A percentile compares a stretch with the other conserved stretches of the same genome.
Evolutionary conservation across 1,140 invertebrate genomes (phyloP).

Genomic region (Drosophila littoralis): DNA sequence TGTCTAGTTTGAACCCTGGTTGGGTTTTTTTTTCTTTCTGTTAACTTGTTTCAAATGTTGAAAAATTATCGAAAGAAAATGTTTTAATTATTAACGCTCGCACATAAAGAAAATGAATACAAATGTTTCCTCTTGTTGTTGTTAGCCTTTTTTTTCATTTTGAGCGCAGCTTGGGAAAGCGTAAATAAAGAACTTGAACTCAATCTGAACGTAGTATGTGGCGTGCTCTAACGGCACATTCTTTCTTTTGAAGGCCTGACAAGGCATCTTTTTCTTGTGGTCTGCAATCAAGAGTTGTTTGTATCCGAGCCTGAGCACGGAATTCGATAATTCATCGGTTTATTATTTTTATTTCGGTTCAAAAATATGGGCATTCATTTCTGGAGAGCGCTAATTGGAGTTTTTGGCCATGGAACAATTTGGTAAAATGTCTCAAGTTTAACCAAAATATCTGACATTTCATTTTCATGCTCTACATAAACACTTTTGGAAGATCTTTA

Average conservation of each 20-base stretch:
- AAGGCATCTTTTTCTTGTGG: slow-evolving; percentile 13
- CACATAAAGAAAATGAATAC: slow-evolving; percentile 26
- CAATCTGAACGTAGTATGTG: slow-evolving; percentile 3
- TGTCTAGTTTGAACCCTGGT: slow-evolving; percentile 1
- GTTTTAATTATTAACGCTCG: slow-evolving; percentile 40
- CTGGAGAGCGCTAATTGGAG: neutral
- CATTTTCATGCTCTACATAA: no score
- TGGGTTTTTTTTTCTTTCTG: neutral
- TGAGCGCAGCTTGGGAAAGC: slow-evolving; percentile 12
- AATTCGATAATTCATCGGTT: slow-evolving; percentile 30
- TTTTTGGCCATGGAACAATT: neutral
- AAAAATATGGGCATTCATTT: neutral
- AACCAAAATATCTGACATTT: no score
- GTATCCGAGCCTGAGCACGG: neutral
- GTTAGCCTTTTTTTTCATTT: neutral
- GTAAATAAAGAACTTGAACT: slow-evolving; percentile 23
- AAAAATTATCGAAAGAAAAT: slow-evolving; percentile 29
- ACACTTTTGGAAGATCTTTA: no score
- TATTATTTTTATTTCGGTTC: neutral
- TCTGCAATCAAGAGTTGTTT: neutral
- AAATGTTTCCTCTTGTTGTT: slow-evolving; percentile 22
- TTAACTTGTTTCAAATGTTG: slow-evolving; percentile 13
- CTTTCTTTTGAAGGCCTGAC: slow-evolving; percentile 6
- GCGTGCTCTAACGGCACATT: slow-evolving; percentile 27
- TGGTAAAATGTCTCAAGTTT: neutral